Evolutionary conservation across 2,888 invertebrate genomes (phyloP).

Genomic region (Pyrochroa serraticornis): DNA sequence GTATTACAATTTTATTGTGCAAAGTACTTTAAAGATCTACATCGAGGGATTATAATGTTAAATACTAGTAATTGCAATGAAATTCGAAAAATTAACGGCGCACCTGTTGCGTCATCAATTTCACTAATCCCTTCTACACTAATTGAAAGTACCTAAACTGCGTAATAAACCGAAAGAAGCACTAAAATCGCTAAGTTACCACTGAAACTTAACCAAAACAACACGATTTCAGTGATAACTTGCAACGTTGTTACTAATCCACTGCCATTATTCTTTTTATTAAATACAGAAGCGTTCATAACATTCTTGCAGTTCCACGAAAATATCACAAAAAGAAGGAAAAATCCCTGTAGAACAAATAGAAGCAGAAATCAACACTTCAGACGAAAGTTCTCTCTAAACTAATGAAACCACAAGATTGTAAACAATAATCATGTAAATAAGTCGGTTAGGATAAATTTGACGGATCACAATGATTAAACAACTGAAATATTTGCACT

Average conservation of each 20-base stretch:
- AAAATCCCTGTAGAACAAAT: slow-evolving; percentile 20
- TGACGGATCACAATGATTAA: slow-evolving; percentile 14
- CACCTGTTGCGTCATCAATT: background rate
- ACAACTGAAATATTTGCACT: slow-evolving; percentile 30
- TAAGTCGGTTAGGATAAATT: background rate
- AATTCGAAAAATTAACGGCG: slow-evolving; percentile 9
- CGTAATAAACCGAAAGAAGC: slow-evolving; percentile 19
- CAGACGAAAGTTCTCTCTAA: background rate
- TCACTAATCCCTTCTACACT: too few relatives aligned
- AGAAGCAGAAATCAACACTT: slow-evolving; percentile 1
- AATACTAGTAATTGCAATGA: slow-evolving; percentile 11
- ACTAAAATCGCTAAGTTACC: slow-evolving; percentile 9
- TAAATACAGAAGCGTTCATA: slow-evolving; percentile 29
- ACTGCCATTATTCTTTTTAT: slow-evolving; percentile 11
- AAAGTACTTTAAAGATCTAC: slow-evolving; percentile 20
- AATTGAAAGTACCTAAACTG: slow-evolving; percentile 1
- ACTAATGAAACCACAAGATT: background rate
- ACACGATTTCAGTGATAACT: slow-evolving; percentile 12
- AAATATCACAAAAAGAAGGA: slow-evolving; percentile 44
- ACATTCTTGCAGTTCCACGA: slow-evolving; percentile 38
- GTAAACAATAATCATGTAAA: background rate
- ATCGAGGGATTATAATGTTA: slow-evolving; percentile 12
- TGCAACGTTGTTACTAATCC: slow-evolving; percentile 13
- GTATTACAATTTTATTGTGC: slow-evolving; percentile 6
- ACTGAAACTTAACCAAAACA: slow-evolving; percentile 12